Percentiles rank a stretch among this genome's conserved stretches.
Conservation (phyloP, 2,113 vertebrate species). For the Heteronetta atricapilla region DNA sequence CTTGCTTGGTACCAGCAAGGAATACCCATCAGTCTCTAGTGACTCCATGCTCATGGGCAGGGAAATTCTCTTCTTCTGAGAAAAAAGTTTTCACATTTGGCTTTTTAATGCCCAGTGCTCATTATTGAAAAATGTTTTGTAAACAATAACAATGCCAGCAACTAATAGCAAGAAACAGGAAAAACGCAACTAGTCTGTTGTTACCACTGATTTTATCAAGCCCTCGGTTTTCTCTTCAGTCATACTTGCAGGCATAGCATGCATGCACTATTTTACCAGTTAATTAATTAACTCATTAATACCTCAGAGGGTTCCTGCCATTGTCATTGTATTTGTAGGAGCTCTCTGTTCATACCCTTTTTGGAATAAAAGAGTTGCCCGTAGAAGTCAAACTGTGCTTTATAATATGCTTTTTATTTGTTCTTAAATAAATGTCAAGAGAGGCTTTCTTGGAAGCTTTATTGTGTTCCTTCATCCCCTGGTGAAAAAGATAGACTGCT, state of each 20-base stretch:
- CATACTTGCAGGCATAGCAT: not conserved
- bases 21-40: too few species aligned
- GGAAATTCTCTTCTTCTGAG: not conserved
- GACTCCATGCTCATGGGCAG: not conserved
- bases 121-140: not conserved
- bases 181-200: not conserved
- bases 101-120: not conserved
- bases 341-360: not conserved
- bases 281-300: not conserved
- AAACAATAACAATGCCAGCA: not conserved
- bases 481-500: not conserved
- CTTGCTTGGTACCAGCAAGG: not conserved
- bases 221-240: not conserved
- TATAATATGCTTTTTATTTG: not conserved
- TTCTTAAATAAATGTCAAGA: constrained; percentile 8
- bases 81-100: not conserved
- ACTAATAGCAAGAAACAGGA: not conserved
- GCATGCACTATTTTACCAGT: not conserved
- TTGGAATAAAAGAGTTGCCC: not conserved
- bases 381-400: not conserved
- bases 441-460: not conserved
- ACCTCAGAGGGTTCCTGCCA: not conserved
- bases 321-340: not conserved
- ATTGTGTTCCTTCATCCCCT: not conserved
- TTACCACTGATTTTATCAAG: not conserved